Evolutionary conservation across 2,797 vertebrate species (phyloP).

Genomic region (Sebastes flavidus): DNA sequence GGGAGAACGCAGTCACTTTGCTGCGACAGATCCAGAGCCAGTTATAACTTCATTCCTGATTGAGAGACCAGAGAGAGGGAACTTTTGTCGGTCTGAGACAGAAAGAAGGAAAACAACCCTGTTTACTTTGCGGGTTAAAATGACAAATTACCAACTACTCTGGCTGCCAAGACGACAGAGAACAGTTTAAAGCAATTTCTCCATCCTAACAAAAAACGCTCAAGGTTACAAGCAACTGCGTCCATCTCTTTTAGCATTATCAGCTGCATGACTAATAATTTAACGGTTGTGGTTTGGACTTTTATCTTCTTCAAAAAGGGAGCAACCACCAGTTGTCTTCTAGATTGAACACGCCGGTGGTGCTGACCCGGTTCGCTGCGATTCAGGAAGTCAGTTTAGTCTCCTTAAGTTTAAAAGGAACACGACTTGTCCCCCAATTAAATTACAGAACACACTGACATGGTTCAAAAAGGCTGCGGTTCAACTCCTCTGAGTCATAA

Average conservation of each 20-base stretch:
- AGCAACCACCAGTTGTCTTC: background rate
- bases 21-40: conserved; percentile 18
- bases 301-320: background rate
- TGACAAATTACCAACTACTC: conserved; percentile 2
- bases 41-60: conserved; percentile 27
- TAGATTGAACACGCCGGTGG: conserved; percentile 5
- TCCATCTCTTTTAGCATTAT: conserved; percentile 5
- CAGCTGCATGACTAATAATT: conserved; percentile 23
- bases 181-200: background rate
- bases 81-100: background rate
- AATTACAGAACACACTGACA: conserved; percentile 37
- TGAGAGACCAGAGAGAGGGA: background rate
- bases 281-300: conserved; percentile 26
- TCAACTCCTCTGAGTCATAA: conserved; percentile 25
- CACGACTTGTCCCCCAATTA: conserved; percentile 30
- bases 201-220: background rate
- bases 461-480: conserved; percentile 23
- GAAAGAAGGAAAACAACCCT: background rate
- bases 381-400: conserved; percentile 33
- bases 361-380: conserved; percentile 30
- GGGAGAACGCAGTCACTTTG: conserved; percentile 60
- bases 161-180: background rate
- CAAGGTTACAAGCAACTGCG: background rate
- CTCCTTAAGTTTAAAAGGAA: conserved; percentile 34
- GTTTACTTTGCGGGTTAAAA: conserved; percentile 25